Evolutionary conservation across 1,140 invertebrate genomes (phyloP), one percentile per base, ranked within the genome.

Genomic region (Ditylenchus dipsaci): DNA sequence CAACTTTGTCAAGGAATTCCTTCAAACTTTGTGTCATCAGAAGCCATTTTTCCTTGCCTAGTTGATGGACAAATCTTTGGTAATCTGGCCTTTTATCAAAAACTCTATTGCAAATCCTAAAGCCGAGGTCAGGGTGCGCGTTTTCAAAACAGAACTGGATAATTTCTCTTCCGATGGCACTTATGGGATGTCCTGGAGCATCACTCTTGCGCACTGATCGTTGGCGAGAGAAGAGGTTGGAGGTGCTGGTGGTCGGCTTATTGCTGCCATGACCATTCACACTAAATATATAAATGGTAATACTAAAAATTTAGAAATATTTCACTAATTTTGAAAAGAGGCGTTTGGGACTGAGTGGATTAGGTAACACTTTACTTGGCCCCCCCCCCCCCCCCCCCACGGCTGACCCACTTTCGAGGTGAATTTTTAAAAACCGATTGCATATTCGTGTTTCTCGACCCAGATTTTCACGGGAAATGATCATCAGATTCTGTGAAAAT

Each of bases 141-240:
- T 81, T 79, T 23, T 80, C 78, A 57, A 80, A 81, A 59, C 79
- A 81, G 33, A 75, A 68, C 58, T 67, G 68, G 56, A 81, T 72
- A 38, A 80, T 81, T 43, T 80, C 78, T 45, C 78, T 47, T 13
- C 71, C 75, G 1, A 64, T 62, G 8, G 75, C 27, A 17, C 64
- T 58, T 30, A 80, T 76, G 9, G 78, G 78, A 65, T 82, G 76
- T 26, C 21, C 60, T 8, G 63, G 68, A 38, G 21, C 42, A 21
- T 74, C 72, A 15, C 53, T 68, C n/a, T 60, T 56, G 17, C 72
- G 74, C 27, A 69, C 13, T 23, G 72, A 70, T 15, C 63, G 73
- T 38, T 76, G 74, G 23, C 71, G 49, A 53, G 49, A 21, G 8
- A 53, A 21, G 23, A 17, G 15, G 49, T 15, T 26, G 49, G 49